Conservation (phyloP, 2,888 invertebrate genomes). For the Allolobophora icterica region DNA sequence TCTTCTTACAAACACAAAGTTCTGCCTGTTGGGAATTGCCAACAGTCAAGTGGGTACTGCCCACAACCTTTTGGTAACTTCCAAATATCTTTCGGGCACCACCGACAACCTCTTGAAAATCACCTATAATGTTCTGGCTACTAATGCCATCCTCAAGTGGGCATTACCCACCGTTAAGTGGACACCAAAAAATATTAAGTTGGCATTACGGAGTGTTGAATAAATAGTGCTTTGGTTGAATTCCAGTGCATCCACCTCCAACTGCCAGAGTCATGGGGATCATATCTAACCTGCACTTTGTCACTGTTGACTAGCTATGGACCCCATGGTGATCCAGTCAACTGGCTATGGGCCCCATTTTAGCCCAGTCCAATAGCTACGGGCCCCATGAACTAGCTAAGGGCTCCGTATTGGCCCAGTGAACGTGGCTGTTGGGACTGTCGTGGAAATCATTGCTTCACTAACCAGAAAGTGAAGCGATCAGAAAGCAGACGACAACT, state of each 20-base stretch:
- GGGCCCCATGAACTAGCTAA: background rate
- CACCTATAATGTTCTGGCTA: background rate
- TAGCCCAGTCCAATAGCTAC: too few species aligned
- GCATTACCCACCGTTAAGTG: background rate
- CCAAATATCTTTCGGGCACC: background rate
- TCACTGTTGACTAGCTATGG: background rate
- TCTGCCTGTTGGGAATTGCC: background rate
- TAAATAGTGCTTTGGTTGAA: too few species aligned
- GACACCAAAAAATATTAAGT: background rate
- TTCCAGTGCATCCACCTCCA: background rate
- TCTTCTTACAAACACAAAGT: background rate
- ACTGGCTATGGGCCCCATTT: background rate
- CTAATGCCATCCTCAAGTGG: background rate
- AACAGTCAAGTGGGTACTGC: background rate
- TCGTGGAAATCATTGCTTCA: background rate
- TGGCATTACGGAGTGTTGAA: background rate
- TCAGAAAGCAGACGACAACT: background rate
- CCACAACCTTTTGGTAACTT: background rate
- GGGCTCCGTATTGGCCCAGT: background rate
- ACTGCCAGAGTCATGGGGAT: background rate
- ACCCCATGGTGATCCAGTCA: background rate
- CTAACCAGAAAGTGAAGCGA: background rate
- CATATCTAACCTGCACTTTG: background rate
- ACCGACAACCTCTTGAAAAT: background rate
- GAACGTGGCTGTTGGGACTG: background rate